These are phyloP conservation scores for Strix aluco DNA, from an alignment of 2,113 vertebrate species.

Conservation along the genomic window DNA sequence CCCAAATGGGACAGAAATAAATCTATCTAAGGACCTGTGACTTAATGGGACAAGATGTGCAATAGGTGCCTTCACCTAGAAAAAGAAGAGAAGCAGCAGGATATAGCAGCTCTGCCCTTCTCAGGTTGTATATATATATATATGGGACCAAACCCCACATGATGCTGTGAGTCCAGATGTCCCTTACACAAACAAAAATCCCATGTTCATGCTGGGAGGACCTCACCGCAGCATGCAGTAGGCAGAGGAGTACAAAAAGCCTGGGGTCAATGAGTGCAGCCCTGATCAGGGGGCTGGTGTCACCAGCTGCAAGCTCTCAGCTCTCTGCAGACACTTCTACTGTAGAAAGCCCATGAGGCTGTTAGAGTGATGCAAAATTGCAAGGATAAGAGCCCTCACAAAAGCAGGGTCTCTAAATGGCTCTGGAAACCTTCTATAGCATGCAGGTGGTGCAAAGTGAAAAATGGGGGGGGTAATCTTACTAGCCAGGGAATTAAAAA, in stretches of 20 bases:
- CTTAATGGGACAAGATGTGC: background rate
- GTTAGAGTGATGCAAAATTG: background rate
- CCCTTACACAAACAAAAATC: background rate
- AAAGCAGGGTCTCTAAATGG: background rate
- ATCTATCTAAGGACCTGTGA: background rate
- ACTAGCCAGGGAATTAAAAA: background rate
- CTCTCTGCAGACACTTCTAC: background rate
- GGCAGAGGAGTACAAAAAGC: background rate
- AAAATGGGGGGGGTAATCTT: background rate
- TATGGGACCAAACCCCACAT: background rate
- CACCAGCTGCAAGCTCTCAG: background rate
- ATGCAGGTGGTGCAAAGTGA: background rate
- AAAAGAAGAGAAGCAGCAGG: background rate
- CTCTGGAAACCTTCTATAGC: background rate
- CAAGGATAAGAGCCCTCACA: background rate
- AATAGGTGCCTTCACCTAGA: background rate
- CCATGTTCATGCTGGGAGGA: fast-evolving
- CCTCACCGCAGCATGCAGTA: background rate
- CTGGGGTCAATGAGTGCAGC: background rate
- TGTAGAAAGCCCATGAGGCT: background rate
- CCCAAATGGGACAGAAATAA: background rate
- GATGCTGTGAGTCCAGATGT: background rate
- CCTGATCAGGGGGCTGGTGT: background rate
- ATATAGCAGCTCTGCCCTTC: background rate
- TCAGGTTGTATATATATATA: background rate